phyloP scores from a whole-genome alignment of 2,113 vertebrate genomes.

The Panthera uncia region DNA sequence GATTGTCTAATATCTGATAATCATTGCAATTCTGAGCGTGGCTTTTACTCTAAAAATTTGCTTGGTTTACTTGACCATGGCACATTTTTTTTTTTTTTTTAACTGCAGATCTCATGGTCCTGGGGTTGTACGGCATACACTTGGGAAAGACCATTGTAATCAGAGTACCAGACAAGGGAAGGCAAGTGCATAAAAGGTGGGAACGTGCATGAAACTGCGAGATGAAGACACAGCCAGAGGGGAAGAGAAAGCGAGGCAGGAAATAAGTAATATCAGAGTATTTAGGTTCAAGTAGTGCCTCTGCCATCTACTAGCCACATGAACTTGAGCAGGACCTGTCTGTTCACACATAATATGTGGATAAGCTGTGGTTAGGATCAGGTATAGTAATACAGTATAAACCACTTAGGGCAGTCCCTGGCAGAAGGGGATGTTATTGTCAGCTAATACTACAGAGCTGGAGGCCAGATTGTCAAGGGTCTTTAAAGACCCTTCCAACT shows the following conservation, averaged over 20 bases:
- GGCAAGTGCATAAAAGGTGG: not conserved
- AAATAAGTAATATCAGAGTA: not conserved
- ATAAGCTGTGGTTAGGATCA: not conserved
- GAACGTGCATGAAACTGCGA: not conserved
- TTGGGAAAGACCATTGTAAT: not conserved
- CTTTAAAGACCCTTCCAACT: not conserved
- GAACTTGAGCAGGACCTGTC: not conserved
- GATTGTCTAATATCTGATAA: not conserved
- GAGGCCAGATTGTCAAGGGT: not conserved
- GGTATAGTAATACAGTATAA: not conserved
- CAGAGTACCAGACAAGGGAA: not conserved
- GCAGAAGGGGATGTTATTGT: not conserved
- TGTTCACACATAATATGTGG: not conserved
- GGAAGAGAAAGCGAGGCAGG: not conserved
- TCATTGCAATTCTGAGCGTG: not conserved
- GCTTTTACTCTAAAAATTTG: not conserved
- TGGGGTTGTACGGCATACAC: not conserved
- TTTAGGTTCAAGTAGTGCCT: not conserved
- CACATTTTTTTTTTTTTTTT: not conserved
- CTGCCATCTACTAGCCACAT: not conserved
- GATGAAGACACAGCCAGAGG: not conserved
- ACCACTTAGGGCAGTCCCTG: not conserved
- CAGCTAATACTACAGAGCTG: not conserved
- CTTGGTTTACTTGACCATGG: not conserved
- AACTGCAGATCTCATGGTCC: not conserved